Conservation (phyloP, 1,140 invertebrate genomes). For the Lasaia peninsularis region DNA sequence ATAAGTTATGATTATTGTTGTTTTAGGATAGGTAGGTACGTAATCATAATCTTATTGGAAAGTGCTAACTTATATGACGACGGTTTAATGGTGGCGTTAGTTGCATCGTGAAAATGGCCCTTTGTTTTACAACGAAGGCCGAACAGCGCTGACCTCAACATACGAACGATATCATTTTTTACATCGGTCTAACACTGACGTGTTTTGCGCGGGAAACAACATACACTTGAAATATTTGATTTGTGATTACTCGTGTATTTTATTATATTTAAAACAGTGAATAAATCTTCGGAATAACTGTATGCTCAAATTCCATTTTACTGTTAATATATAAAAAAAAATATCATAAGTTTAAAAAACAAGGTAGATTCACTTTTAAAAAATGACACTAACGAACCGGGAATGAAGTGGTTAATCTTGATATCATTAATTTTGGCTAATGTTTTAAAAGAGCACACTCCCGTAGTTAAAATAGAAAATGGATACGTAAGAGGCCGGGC, state of each 20-base stretch:
- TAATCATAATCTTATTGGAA: too few species aligned
- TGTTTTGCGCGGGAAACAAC: neutral
- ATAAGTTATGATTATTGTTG: too few species aligned
- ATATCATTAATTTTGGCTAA: constrained; percentile 45
- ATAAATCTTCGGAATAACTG: too few species aligned
- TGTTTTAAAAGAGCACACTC: constrained; percentile 50
- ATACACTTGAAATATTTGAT: neutral
- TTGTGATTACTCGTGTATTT: neutral
- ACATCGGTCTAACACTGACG: neutral
- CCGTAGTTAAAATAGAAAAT: constrained; percentile 38
- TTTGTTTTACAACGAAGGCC: constrained; percentile 7
- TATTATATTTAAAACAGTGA: neutral
- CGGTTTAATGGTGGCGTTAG: too few species aligned
- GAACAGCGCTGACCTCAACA: neutral
- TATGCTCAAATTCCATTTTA: too few species aligned
- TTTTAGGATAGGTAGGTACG: too few species aligned
- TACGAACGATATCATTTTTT: neutral
- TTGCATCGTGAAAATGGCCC: neutral
- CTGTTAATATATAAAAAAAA: too few species aligned
- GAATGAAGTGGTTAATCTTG: constrained; percentile 58
- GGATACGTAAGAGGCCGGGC: constrained; percentile 49
- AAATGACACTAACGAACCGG: neutral
- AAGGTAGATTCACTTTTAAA: neutral
- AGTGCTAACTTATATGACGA: too few species aligned
- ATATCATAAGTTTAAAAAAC: neutral